phyloP scores from a whole-genome alignment of 2,797 vertebrate species.

The Argyrosomus regius region DNA sequence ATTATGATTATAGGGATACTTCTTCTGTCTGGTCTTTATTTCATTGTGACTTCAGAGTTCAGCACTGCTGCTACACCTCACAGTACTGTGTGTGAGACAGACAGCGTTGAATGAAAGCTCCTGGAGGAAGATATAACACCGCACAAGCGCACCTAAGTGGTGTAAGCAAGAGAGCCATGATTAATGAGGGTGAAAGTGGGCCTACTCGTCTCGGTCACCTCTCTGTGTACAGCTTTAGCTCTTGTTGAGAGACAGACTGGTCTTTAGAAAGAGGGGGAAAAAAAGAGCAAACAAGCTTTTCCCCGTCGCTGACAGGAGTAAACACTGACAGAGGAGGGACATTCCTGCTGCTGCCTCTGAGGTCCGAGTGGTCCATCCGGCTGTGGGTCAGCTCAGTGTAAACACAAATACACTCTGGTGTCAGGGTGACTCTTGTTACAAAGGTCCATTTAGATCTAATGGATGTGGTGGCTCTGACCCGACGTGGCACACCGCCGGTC shows the following conservation, averaged over 20 bases:
- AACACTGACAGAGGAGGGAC: conserved; percentile 38
- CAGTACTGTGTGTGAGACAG: not conserved
- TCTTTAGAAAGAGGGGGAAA: conserved; percentile 6
- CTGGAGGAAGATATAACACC: conserved; percentile 6
- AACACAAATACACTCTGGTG: conserved; percentile 39
- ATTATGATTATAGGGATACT: not conserved
- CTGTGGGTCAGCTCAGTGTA: conserved; percentile 37
- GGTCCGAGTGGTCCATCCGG: conserved; percentile 25
- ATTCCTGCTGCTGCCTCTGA: conserved; percentile 24
- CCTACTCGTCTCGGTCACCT: conserved; percentile 2
- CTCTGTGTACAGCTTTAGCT: conserved; percentile 25
- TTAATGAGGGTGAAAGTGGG: conserved; percentile 54
- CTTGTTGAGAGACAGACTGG: conserved; percentile 41
- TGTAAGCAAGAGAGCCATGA: conserved; percentile 29
- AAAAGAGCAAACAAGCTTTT: conserved; percentile 41
- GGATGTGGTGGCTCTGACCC: conserved; percentile 41
- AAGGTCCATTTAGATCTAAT: conserved; percentile 44
- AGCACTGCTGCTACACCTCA: not conserved
- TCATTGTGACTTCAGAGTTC: not conserved
- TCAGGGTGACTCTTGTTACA: conserved; percentile 36
- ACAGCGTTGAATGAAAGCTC: not conserved
- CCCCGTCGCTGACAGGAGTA: conserved; percentile 40
- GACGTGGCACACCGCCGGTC: conserved; percentile 12
- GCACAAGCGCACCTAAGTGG: conserved; percentile 3
- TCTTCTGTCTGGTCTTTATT: not conserved